Conservation (phyloP, 2,113 vertebrate genomes). For the Brienomyrus brachyistius region DNA sequence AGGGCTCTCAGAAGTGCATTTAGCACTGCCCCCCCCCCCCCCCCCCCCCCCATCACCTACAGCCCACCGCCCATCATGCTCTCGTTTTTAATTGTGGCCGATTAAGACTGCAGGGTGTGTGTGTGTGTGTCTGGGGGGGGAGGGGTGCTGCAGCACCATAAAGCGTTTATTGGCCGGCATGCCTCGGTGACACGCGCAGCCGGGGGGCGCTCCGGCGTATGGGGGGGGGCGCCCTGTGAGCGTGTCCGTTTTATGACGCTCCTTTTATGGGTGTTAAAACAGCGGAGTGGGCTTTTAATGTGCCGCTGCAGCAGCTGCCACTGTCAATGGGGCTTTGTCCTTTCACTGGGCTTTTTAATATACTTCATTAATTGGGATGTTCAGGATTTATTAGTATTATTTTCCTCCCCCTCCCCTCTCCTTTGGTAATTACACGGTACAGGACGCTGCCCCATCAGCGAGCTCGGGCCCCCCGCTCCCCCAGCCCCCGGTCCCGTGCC, state of each 20-base stretch:
- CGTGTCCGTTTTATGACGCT: constrained; percentile 44
- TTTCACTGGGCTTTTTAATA: constrained; percentile 33
- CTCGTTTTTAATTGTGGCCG: constrained; percentile 38
- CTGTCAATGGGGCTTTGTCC: constrained; percentile 34
- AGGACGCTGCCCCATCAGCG: constrained; percentile 22
- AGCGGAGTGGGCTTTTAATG: constrained; percentile 54
- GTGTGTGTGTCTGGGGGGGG: constrained; percentile 18
- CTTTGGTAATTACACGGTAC: constrained; percentile 42
- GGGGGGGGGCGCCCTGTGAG: constrained; percentile 31
- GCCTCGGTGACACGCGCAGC: constrained; percentile 35
- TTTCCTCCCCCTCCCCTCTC: constrained; percentile 7
- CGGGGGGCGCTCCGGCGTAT: constrained; percentile 43
- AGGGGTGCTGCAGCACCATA: constrained; percentile 42
- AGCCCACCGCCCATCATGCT: constrained; percentile 13
- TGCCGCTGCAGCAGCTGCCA: constrained; percentile 46
- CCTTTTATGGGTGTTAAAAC: constrained; percentile 58
- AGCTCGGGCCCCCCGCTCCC: not conserved
- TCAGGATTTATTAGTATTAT: constrained; percentile 46
- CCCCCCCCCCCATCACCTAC: not conserved
- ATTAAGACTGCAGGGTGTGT: constrained; percentile 30
- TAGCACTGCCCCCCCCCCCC: constrained; percentile 24
- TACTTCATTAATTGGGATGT: constrained; percentile 53
- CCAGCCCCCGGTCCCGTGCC: constrained; percentile 1
- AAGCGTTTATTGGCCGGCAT: constrained; percentile 48
- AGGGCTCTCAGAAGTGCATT: constrained; percentile 41